phyloP scores from a whole-genome alignment of 2,113 vertebrate species.

The Rissa tridactyla region DNA sequence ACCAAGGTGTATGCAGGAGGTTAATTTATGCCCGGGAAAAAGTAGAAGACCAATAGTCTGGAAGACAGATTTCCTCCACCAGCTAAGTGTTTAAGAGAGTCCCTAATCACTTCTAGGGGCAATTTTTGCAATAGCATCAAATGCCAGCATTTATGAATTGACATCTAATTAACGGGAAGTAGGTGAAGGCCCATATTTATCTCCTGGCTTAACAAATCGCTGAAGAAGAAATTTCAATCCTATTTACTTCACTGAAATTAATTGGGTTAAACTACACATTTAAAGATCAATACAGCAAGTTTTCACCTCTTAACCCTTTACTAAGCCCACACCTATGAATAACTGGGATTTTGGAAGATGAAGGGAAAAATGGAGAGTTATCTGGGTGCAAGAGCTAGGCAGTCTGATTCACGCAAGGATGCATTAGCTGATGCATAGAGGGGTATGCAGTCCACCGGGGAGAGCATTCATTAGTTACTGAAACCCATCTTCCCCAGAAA shows the following conservation, averaged over 20 bases:
- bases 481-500: background rate
- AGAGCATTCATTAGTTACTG: background rate
- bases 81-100: background rate
- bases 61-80: background rate
- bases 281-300: background rate
- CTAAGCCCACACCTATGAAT: background rate
- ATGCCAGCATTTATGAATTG: background rate
- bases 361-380: fast-evolving
- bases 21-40: background rate
- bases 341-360: background rate
- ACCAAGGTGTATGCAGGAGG: background rate
- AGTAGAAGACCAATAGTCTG: background rate
- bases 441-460: background rate
- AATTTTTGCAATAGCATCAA: background rate
- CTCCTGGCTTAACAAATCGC: background rate
- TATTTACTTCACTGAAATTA: background rate
- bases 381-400: background rate
- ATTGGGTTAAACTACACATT: background rate
- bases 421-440: background rate
- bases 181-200: background rate
- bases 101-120: background rate
- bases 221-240: background rate
- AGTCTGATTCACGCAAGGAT: background rate
- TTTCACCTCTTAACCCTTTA: background rate
- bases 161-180: background rate